Evolutionary conservation across 2,113 vertebrate species (phyloP).

Genomic region (Sialia sialis): DNA sequence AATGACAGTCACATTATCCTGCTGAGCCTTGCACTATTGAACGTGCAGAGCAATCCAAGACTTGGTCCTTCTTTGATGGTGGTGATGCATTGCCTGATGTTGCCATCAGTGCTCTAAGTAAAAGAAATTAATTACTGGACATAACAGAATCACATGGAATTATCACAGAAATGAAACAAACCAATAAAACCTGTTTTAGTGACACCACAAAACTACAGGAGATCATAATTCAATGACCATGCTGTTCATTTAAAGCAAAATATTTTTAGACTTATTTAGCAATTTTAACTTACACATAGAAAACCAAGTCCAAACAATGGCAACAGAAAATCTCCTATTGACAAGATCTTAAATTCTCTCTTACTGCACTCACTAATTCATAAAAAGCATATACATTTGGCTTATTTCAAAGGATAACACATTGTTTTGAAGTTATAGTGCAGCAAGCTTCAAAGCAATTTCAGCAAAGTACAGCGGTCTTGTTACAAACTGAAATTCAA

Average conservation of each 20-base stretch:
- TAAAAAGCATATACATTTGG: slow-evolving; percentile 43
- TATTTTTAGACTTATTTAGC: slow-evolving; percentile 21
- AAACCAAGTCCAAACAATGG: slow-evolving; percentile 46
- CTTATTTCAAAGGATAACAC: slow-evolving; percentile 43
- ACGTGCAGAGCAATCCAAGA: slow-evolving; percentile 3
- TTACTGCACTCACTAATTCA: slow-evolving; percentile 52
- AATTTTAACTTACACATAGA: slow-evolving; percentile 26
- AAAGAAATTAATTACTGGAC: neutral
- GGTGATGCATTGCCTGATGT: slow-evolving; percentile 5
- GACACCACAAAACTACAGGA: slow-evolving; percentile 28
- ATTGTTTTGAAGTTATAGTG: slow-evolving; percentile 10
- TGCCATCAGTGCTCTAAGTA: slow-evolving; percentile 34
- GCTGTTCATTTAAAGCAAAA: slow-evolving; percentile 52
- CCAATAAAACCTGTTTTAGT: slow-evolving; percentile 29
- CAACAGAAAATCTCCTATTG: slow-evolving; percentile 38
- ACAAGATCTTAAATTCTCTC: slow-evolving; percentile 34
- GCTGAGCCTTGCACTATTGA: neutral
- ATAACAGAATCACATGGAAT: slow-evolving; percentile 1
- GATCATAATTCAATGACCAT: slow-evolving; percentile 41
- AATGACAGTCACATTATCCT: slow-evolving; percentile 19
- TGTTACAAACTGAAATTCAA: slow-evolving; percentile 18
- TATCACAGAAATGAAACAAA: slow-evolving; percentile 22
- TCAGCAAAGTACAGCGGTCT: neutral
- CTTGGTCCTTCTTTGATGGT: slow-evolving; percentile 67
- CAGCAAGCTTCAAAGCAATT: slow-evolving; percentile 18